Evolutionary conservation across 2,888 invertebrate species (phyloP).

Genomic region (Formica aserva): DNA sequence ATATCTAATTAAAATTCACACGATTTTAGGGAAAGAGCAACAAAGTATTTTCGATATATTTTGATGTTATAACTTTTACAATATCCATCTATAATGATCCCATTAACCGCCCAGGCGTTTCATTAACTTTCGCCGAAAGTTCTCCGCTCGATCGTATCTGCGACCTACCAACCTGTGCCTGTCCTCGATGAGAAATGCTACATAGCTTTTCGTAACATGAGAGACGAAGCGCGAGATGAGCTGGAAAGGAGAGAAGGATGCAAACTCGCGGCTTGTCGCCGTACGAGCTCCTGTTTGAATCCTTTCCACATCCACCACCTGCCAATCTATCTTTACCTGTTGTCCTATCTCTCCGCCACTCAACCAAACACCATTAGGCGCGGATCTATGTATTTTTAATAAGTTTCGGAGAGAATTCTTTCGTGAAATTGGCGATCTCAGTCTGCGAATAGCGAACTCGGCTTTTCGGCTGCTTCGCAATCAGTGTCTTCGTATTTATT

Average conservation of each 20-base stretch:
- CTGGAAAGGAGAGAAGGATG: constrained; percentile 57
- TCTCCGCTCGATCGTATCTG: constrained; percentile 13
- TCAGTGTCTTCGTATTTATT: constrained; percentile 82
- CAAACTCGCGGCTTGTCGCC: constrained; percentile 73
- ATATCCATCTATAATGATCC: constrained; percentile 33
- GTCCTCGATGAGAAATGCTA: constrained; percentile 4
- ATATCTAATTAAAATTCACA: constrained; percentile 13
- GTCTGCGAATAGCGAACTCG: constrained; percentile 78
- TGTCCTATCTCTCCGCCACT: constrained; percentile 60
- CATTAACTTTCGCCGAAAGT: constrained; percentile 38
- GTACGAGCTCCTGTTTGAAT: constrained; percentile 60
- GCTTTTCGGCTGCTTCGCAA: constrained; percentile 80
- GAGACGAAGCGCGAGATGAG: constrained; percentile 11
- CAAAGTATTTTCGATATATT: constrained; percentile 7
- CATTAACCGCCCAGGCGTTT: constrained; percentile 37
- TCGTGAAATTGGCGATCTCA: constrained; percentile 74
- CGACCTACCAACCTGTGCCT: constrained; percentile 1
- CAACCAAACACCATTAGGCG: constrained; percentile 80
- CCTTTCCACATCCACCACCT: constrained; percentile 66
- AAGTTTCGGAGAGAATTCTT: constrained; percentile 80
- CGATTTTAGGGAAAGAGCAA: background rate
- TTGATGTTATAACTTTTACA: constrained; percentile 22
- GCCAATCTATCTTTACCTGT: constrained; percentile 63
- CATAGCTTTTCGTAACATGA: constrained; percentile 47
- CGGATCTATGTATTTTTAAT: constrained; percentile 83